Base-by-base conservation (phyloP, 2,797 vertebrate species). In the Lateolabrax maculatus region DNA sequence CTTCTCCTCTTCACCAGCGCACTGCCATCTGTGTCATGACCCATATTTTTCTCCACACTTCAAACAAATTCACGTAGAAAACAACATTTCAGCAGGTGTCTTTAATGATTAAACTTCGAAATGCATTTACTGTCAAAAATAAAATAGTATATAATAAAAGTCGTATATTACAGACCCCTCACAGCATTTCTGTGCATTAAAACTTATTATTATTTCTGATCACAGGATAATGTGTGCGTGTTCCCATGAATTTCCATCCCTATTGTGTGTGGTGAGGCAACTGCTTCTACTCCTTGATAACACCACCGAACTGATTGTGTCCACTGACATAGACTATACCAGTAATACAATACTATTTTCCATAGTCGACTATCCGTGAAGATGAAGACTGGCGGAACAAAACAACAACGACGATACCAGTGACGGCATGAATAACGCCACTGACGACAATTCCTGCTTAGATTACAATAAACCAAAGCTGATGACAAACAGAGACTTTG, bases 401-500 rank as follows among this genome's bases (percentile, higher is more conserved):
- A 29, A 18, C 23, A 46, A 65, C 21, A 29, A 37, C 80, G 71
- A 79, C 46, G 6, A 63, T 3, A 51, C 25, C 55, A 27, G 19
- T 89, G 85, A 90, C 64, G 25, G 57, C 66, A 71, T 62, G 52
- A 80, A 52, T 76, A 82, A 88, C 29, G 23, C 63, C 34, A 27
- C 15, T 82, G 76, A 84, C 70, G 70, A 52, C 81, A 88, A 49
- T 51, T 72, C 61, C 80, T 43, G 79, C 76, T 71, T n/a, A 63
- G 85, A 78, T 82, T 83, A 69, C 39, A 72, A 46, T 53, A 70
- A 84, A 81, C 61, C 73, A 84, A 91, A 83, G 79, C 89, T 80
- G 72, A 63, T 57, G 72, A 93, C 85, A 93, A 92, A 71, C 36
- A 46, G 25, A 37, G 55, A 75, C 87, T 68, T 84, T 93, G 90